Conservation (phyloP, 2,113 vertebrate species). For the Gymnogyps californianus region DNA sequence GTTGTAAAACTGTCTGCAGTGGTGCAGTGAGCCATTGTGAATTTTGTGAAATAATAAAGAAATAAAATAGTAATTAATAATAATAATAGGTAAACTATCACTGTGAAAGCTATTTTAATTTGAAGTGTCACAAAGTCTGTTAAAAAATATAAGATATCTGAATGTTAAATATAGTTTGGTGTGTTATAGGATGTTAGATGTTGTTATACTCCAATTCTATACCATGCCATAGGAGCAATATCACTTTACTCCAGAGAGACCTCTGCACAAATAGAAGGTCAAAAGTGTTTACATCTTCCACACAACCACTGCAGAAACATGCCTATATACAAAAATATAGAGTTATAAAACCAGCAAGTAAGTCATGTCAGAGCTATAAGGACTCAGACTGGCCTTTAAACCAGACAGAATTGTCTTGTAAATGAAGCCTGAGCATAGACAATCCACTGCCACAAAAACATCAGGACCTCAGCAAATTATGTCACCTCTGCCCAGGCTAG, state of each 20-base stretch:
- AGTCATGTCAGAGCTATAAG: not conserved
- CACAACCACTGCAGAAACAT: not conserved
- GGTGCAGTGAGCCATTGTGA: slow-evolving; percentile 38
- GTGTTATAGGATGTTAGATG: not conserved
- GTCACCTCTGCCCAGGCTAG: not conserved
- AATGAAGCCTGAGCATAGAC: not conserved
- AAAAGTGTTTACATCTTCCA: not conserved
- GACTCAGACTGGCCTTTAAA: not conserved
- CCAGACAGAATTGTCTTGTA: not conserved
- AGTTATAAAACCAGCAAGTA: not conserved
- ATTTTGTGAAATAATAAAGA: slow-evolving; percentile 66
- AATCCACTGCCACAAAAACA: not conserved
- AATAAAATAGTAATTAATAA: slow-evolving; percentile 15
- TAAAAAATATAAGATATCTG: slow-evolving; percentile 4
- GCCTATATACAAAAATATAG: not conserved
- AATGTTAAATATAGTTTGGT: not conserved
- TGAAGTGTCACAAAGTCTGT: slow-evolving; percentile 23
- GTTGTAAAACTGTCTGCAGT: slow-evolving; percentile 41
- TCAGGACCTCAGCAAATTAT: not conserved
- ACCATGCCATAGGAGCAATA: not conserved
- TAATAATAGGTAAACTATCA: slow-evolving; percentile 44
- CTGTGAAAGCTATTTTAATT: slow-evolving; percentile 47
- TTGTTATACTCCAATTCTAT: not conserved
- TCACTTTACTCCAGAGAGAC: not conserved
- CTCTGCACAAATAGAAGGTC: not conserved